Evolutionary conservation across 2,797 vertebrate species (phyloP), one percentile per base, ranked within the genome.

Genomic region (Macropodus opercularis): DNA sequence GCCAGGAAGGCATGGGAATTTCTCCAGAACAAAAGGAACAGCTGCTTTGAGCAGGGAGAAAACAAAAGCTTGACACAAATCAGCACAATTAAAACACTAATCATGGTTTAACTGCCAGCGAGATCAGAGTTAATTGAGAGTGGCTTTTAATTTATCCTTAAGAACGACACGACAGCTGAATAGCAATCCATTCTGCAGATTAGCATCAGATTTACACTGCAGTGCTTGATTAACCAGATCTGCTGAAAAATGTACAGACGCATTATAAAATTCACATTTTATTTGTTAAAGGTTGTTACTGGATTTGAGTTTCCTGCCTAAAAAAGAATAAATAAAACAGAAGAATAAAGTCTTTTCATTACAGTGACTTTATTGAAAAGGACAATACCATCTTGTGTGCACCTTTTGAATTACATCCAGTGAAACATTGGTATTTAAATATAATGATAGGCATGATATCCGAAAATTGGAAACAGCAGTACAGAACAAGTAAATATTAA

Each of bases 311-410:
- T 0, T 40, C 31, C 26, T 11, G 10, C 14, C 6, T 35, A 1
- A 27, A 18, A 52, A 12, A 22, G 59, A 52, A n/a, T 2, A 2
- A 29, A 14, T n/a, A 26, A 34, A 22, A 7, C 27, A n/a, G 41
- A 27, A 21, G 35, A 24, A 49, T 3, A 11, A 52, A 15, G n/a
- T n/a, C n/a, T 5, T 15, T 69, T 71, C 64, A 5, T 85, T 80
- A 79, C 34, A 81, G 80, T 81, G 84, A 83, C 69, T 92, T 91
- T 93, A 92, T 91, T 92, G 73, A 88, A 91, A 91, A 88, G 55
- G 74, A 64, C 60, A 80, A 75, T 70, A 85, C 85, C 86, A 53
- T 85, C 58, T 61, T 59, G 61, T 44, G 59, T 79, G 78, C 75
- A 70, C 59, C 69, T 79, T 80, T 78, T 57, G 72, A 74, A 77